Conservation (phyloP, 2,888 invertebrate genomes). For the Pharmacophagus antenor region DNA sequence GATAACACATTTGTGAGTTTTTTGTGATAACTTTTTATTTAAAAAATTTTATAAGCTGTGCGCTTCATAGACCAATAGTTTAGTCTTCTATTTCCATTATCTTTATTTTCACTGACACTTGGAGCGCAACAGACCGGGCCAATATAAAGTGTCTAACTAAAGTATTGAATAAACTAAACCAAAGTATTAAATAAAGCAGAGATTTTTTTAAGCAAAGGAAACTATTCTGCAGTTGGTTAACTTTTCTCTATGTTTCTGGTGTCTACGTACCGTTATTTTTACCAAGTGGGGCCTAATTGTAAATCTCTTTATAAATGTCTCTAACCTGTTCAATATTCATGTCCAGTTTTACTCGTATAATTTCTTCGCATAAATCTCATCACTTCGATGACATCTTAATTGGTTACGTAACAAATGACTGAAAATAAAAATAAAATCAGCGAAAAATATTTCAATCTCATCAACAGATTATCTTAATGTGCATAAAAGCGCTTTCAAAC, state of each 20-base stretch:
- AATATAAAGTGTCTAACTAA: too few species aligned
- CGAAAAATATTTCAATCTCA: constrained; percentile 45
- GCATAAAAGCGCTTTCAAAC: constrained; percentile 4
- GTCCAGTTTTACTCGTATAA: constrained; percentile 68
- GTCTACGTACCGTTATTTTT: constrained; percentile 18
- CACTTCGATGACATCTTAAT: constrained; percentile 75
- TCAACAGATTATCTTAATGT: constrained; percentile 13
- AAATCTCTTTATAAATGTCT: constrained; percentile 65
- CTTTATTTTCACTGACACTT: too few species aligned
- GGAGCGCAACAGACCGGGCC: too few species aligned
- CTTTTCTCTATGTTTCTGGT: constrained; percentile 5
- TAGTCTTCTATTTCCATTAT: too few species aligned
- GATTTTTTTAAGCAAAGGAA: background rate
- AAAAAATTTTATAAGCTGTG: too few species aligned
- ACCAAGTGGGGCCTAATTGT: constrained; percentile 49
- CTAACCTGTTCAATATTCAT: constrained; percentile 69
- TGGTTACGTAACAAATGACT: constrained; percentile 67
- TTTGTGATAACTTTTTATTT: too few species aligned
- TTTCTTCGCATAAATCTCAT: constrained; percentile 73
- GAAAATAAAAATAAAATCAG: constrained; percentile 38
- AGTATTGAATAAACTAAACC: too few species aligned
- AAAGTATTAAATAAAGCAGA: too few species aligned
- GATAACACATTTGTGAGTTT: background rate
- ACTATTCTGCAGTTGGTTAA: background rate
- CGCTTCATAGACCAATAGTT: too few species aligned